These are phyloP conservation scores for Halichondria panicea DNA, from an alignment of 37 sponge, comb jelly and placozoan species.

Conservation along the genomic window DNA sequence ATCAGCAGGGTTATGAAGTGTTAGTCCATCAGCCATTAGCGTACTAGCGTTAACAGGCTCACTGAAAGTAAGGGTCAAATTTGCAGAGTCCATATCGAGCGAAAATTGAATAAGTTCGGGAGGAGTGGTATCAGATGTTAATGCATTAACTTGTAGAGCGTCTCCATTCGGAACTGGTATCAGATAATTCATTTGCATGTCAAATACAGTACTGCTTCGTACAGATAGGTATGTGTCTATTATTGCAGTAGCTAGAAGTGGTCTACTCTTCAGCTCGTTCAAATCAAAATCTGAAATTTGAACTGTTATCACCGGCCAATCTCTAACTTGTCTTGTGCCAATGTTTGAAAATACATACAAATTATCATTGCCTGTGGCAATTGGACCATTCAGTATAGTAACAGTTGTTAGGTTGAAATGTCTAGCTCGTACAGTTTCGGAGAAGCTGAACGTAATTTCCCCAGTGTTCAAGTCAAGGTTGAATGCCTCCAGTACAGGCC, in stretches of 20 bases:
- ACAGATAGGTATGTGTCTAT: slow-evolving; percentile 66
- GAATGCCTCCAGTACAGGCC: slow-evolving; percentile 70
- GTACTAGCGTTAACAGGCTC: slow-evolving; percentile 82
- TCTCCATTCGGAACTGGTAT: slow-evolving; percentile 62
- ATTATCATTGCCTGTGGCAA: slow-evolving; percentile 10
- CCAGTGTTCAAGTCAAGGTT: slow-evolving; percentile 71
- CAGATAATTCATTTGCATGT: slow-evolving; percentile 84
- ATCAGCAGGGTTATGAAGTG: slow-evolving; percentile 7
- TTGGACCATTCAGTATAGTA: slow-evolving; percentile 50
- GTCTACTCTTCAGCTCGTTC: slow-evolving; percentile 76
- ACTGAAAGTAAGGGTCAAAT: slow-evolving; percentile 78
- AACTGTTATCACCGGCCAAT: slow-evolving; percentile 43
- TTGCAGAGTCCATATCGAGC: slow-evolving; percentile 80
- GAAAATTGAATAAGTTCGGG: slow-evolving; percentile 58
- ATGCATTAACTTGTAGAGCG: slow-evolving; percentile 38
- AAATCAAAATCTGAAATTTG: slow-evolving; percentile 58
- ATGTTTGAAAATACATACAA: slow-evolving; percentile 33
- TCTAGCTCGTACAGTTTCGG: slow-evolving; percentile 75
- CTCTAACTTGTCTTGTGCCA: slow-evolving; percentile 9
- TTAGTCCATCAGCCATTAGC: slow-evolving; percentile 35
- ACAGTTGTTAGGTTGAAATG: slow-evolving; percentile 65
- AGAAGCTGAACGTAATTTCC: slow-evolving; percentile 64
- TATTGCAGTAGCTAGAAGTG: slow-evolving; percentile 52
- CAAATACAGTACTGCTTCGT: slow-evolving; percentile 77
- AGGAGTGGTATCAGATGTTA: slow-evolving; percentile 51